Conservation (phyloP, 1,140 invertebrate genomes). For the Hyles euphorbiae region DNA sequence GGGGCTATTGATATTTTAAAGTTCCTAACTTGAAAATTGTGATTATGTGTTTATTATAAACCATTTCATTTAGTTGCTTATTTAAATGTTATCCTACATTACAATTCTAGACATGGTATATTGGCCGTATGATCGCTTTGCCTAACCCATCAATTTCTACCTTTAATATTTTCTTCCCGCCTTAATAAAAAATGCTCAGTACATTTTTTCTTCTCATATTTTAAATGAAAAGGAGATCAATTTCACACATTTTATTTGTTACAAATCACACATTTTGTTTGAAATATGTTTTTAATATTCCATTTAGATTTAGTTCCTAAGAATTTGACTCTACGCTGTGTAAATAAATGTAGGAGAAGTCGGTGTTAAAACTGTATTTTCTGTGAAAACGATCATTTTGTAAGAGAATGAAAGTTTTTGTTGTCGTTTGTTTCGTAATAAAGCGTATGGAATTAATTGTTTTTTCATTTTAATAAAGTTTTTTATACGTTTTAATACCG, state of each 20-base stretch:
- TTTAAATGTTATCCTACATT: too few relatives aligned
- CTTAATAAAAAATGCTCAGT: too few relatives aligned
- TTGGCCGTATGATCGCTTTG: too few relatives aligned
- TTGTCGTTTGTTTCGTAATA: slow-evolving; percentile 12
- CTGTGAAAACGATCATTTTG: slow-evolving; percentile 7
- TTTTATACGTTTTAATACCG: slow-evolving; percentile 54
- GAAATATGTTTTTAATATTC: neutral
- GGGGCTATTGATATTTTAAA: too few relatives aligned
- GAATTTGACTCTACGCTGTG: neutral
- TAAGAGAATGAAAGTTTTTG: slow-evolving; percentile 23
- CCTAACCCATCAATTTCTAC: too few relatives aligned
- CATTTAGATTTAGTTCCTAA: neutral
- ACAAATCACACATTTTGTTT: slow-evolving; percentile 16
- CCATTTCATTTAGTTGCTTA: too few relatives aligned
- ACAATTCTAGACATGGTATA: too few relatives aligned
- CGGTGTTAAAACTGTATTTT: slow-evolving; percentile 27
- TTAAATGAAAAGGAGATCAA: too few relatives aligned
- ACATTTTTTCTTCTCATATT: too few relatives aligned
- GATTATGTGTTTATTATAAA: too few relatives aligned
- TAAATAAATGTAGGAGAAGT: neutral
- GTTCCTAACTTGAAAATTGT: too few relatives aligned
- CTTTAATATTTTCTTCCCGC: too few relatives aligned
- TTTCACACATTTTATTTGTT: slow-evolving; percentile 21
- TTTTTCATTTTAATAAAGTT: slow-evolving; percentile 7
- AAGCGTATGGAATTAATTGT: slow-evolving; percentile 24